Evolutionary conservation across 2,797 vertebrate species (phyloP).

Genomic region (Xiphophorus birchmanni): DNA sequence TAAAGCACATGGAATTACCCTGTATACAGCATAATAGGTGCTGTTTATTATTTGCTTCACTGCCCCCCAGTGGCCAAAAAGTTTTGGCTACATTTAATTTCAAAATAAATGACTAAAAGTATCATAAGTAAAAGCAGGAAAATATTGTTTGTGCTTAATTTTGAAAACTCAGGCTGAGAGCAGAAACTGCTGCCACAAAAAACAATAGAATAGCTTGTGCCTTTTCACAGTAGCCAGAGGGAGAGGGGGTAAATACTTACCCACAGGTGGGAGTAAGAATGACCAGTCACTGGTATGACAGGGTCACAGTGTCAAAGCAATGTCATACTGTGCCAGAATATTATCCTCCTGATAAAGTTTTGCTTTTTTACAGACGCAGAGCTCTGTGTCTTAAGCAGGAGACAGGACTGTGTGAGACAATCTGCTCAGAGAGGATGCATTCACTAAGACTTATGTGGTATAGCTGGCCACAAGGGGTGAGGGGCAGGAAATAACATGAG

Average conservation of each 20-base stretch:
- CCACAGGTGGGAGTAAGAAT: conserved; percentile 66
- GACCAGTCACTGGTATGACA: conserved; percentile 47
- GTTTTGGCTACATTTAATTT: neutral
- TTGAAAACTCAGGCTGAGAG: conserved; percentile 45
- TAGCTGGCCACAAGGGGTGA: conserved; percentile 38
- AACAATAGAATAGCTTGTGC: conserved; percentile 56
- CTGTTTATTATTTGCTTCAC: conserved; percentile 7
- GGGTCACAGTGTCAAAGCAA: conserved; percentile 50
- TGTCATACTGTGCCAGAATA: conserved; percentile 67
- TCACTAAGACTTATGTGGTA: conserved; percentile 64
- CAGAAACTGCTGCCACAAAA: conserved; percentile 45
- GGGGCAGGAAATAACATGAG: conserved; percentile 74
- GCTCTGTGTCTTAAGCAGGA: conserved; percentile 54
- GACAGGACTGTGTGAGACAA: conserved; percentile 38
- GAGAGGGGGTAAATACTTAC: conserved; percentile 64
- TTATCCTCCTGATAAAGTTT: conserved; percentile 54
- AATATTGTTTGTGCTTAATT: conserved; percentile 19
- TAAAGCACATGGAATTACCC: neutral
- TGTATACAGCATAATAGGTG: neutral
- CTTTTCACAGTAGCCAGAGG: conserved; percentile 59
- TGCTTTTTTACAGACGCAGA: conserved; percentile 46
- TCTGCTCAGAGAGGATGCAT: conserved; percentile 57
- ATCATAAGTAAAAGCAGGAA: conserved; percentile 15
- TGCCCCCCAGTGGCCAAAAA: conserved; percentile 18
- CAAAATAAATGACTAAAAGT: conserved; percentile 32